These are phyloP conservation scores for Diplogasteroides magnus DNA, from an alignment of 1,140 invertebrate species.

Conservation along the genomic window DNA sequence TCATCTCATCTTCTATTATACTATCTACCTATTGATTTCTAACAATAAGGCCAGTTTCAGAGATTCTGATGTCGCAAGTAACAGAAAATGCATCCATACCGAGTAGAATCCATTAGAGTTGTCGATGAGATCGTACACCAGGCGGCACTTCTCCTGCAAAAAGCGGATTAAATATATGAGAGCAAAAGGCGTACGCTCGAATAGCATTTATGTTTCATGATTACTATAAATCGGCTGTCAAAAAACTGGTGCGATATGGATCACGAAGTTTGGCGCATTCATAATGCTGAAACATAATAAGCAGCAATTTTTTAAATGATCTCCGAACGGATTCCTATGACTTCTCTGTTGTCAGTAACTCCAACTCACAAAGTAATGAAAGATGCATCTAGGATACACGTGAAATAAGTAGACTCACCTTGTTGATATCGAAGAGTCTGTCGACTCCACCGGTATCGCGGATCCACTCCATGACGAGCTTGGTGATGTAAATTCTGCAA, in stretches of 20 bases:
- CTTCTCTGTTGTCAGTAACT: no score
- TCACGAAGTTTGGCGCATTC: no score
- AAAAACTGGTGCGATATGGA: neutral
- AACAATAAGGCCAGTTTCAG: neutral
- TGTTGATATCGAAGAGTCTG: constrained; percentile 63
- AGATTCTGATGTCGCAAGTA: neutral
- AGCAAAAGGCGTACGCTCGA: no score
- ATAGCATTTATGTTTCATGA: no score
- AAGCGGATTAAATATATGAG: no score
- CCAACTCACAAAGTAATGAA: no score
- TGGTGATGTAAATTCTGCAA: constrained; percentile 83
- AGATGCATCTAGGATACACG: no score
- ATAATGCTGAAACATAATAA: no score
- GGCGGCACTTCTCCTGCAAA: constrained; percentile 65
- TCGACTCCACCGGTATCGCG: constrained; percentile 73
- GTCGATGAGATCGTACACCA: constrained; percentile 79
- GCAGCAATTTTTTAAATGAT: no score
- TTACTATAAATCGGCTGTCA: no score
- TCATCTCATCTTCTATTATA: neutral
- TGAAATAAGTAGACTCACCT: no score
- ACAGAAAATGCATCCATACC: neutral
- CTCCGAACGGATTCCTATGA: no score
- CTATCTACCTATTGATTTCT: neutral
- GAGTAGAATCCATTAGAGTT: constrained; percentile 80
- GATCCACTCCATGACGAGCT: constrained; percentile 85